Evolutionary conservation across 2,888 invertebrate genomes (phyloP), one percentile per base, ranked within the genome.

Genomic region (Odontocolon sp.): DNA sequence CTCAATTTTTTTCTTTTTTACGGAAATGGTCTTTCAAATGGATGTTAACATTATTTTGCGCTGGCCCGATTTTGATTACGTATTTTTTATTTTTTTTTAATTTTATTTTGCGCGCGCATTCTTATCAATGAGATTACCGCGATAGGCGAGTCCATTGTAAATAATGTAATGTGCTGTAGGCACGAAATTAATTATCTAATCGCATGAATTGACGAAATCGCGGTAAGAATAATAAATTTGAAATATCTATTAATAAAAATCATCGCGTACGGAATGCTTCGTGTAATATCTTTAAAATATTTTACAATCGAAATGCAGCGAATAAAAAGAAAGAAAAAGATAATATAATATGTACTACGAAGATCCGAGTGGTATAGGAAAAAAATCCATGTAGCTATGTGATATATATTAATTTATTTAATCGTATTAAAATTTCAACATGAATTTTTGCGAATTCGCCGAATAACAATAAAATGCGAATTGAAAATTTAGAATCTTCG

Each of bases 351-450:
- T 61, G 11, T 70, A 69, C 31, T 21, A 14, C n/a, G 57, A 45
- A 50, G 61, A 71, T 50, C 38, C 33, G 68, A 78, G 59, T 6
- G 54, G 16, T 63, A 67, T 57, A 63, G 47, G 31, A 64, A 61
- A 72, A 59, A 47, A 57, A 57, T 72, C 66, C 57, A 68, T 67
- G 36, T 67, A 72, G 71, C 54, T 78, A 85, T 85, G 84, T 85
- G 82, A 82, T 80, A 81, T 70, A 76, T 78, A 61, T 73, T 85
- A 84, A 86, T 84, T 85, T 86, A 86, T 86, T 86, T 82, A 82
- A 82, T 72, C 74, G 80, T 82, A 82, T 83, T 81, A 77, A 84
- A 79, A 66, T 14, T 18, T 16, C 11, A 3, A 31, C 16, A 18
- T 54, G 2, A 56, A 31, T 56, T 33, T 33, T 33, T 31, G 31